Percentiles rank a stretch among this genome's conserved stretches.
Evolutionary conservation across 2,888 invertebrate species (phyloP).

Genomic region (Conomelus anceps): DNA sequence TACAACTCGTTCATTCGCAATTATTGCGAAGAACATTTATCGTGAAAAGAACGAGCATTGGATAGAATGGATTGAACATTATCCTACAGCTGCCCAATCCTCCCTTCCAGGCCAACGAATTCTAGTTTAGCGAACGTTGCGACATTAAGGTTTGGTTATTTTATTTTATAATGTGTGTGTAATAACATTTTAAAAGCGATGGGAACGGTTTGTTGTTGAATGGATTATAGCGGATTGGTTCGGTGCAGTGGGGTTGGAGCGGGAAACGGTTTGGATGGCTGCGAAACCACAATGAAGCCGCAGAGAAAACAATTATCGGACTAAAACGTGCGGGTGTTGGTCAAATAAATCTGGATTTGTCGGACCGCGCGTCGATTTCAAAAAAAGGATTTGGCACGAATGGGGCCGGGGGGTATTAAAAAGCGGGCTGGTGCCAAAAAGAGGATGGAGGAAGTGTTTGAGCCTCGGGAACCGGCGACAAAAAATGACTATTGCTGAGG

Average conservation of each 20-base stretch:
- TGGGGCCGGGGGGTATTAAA: not conserved
- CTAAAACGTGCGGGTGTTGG: conserved; percentile 1
- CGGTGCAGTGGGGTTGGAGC: too few species aligned
- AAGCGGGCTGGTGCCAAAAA: not conserved
- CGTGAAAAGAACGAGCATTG: not conserved
- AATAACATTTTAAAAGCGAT: not conserved
- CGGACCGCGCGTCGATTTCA: not conserved
- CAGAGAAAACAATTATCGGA: conserved; percentile 10
- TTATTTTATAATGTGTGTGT: not conserved
- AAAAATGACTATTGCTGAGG: not conserved
- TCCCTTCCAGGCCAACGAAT: not conserved
- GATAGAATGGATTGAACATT: not conserved
- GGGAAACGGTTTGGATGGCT: too few species aligned
- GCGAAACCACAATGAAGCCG: not conserved
- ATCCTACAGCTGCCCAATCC: too few species aligned
- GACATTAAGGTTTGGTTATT: not conserved
- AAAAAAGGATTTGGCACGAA: not conserved
- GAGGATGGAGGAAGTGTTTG: not conserved
- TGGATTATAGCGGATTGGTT: not conserved
- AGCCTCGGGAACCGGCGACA: not conserved
- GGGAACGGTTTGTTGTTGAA: not conserved
- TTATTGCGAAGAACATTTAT: not conserved
- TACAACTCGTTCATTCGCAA: not conserved
- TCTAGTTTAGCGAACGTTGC: not conserved
- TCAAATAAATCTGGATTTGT: conserved; percentile 12